Evolutionary conservation across 2,888 invertebrate species (phyloP).

Genomic region (Meteorus colon): DNA sequence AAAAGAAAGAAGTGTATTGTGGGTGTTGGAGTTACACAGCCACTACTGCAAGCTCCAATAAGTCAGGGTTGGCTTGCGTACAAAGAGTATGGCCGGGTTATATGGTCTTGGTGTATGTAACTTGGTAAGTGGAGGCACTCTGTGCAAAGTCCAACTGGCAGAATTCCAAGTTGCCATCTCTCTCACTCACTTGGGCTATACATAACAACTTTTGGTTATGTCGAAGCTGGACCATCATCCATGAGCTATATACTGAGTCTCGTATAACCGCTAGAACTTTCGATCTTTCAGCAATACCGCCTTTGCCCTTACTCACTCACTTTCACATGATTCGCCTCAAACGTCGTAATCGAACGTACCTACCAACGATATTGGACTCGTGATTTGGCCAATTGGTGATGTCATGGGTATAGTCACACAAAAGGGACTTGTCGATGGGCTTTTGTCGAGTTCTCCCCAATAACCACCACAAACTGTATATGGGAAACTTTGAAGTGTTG

Average conservation of each 20-base stretch:
- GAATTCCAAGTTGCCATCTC: constrained; percentile 49
- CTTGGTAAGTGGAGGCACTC: constrained; percentile 67
- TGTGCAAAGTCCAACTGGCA: constrained; percentile 46
- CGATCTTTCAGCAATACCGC: constrained; percentile 32
- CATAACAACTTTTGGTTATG: constrained; percentile 21
- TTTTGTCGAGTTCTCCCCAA: not conserved
- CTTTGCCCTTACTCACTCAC: constrained; percentile 16
- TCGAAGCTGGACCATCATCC: constrained; percentile 51
- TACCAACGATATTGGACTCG: constrained; percentile 9
- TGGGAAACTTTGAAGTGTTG: constrained; percentile 3
- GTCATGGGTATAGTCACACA: not conserved
- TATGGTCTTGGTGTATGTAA: constrained; percentile 55
- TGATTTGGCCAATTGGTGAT: constrained; percentile 35
- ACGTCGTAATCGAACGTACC: not conserved
- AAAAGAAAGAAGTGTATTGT: not conserved
- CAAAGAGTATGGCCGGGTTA: constrained; percentile 19
- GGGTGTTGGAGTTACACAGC: not conserved
- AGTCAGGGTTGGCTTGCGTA: constrained; percentile 50
- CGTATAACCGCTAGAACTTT: constrained; percentile 43
- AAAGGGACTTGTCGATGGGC: constrained; percentile 16
- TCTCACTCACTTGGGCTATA: not conserved
- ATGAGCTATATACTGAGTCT: constrained; percentile 49
- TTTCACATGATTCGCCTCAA: constrained; percentile 5
- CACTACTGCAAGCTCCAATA: constrained; percentile 56
- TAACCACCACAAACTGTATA: not conserved